phyloP scores from a whole-genome alignment of 2,888 invertebrate genomes.

The Agrochola circellaris region DNA sequence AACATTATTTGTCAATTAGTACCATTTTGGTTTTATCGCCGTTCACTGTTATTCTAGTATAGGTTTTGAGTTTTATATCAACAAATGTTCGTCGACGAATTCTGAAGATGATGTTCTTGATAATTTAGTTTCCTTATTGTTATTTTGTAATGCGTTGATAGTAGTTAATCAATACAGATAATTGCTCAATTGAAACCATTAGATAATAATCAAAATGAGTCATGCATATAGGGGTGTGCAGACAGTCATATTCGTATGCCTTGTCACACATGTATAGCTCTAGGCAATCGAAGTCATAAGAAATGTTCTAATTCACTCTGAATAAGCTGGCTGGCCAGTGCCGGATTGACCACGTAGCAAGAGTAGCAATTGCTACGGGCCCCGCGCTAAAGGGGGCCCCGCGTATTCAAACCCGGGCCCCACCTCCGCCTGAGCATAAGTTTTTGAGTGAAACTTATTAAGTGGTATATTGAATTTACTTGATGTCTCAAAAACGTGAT shows the following conservation, averaged over 20 bases:
- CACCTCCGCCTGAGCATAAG: no score
- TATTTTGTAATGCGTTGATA: constrained; percentile 17
- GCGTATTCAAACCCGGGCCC: no score
- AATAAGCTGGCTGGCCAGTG: neutral
- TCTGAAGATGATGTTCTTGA: constrained; percentile 13
- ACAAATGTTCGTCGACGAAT: neutral
- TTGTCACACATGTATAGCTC: neutral
- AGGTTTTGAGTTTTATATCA: neutral
- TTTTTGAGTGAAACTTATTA: no score
- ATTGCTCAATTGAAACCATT: neutral
- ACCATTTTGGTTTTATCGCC: constrained; percentile 29
- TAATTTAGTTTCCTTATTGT: constrained; percentile 19
- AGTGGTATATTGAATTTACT: no score
- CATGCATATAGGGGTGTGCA: neutral
- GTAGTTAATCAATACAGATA: constrained; percentile 31
- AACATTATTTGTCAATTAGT: constrained; percentile 51
- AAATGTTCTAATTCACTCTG: neutral
- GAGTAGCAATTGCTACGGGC: no score
- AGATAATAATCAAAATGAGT: constrained; percentile 10
- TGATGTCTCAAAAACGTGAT: no score
- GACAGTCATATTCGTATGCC: neutral
- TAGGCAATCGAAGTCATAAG: neutral
- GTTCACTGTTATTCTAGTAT: neutral
- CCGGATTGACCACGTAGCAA: no score
- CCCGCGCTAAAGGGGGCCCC: no score